These are phyloP conservation scores for Pseudococcus longispinus DNA, from an alignment of 2,888 invertebrate genomes.

Conservation along the genomic window DNA sequence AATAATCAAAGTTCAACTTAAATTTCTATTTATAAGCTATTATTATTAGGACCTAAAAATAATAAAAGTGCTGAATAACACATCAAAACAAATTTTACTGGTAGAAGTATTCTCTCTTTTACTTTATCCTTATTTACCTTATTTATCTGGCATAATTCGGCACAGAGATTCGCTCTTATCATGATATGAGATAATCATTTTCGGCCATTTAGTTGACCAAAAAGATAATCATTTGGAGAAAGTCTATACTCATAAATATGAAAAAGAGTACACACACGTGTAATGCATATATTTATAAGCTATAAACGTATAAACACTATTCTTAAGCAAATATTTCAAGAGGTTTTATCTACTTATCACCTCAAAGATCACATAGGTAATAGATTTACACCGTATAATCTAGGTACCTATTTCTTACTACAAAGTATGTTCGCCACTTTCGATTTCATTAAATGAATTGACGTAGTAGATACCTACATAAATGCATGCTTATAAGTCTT, in stretches of 20 bases:
- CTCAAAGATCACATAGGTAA: neutral
- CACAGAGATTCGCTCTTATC: neutral
- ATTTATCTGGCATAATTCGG: neutral
- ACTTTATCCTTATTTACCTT: neutral
- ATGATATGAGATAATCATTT: neutral
- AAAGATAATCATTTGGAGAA: conserved; percentile 9
- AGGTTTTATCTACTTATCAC: neutral
- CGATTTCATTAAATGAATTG: neutral
- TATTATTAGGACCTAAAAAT: neutral
- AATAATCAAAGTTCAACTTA: neutral
- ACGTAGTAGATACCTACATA: neutral
- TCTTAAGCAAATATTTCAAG: neutral
- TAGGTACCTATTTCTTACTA: neutral
- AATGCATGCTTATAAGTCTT: neutral
- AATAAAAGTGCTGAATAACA: neutral
- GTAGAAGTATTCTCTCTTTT: neutral
- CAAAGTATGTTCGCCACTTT: neutral
- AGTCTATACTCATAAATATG: neutral
- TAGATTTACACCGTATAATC: neutral
- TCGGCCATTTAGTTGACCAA: neutral
- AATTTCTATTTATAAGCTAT: neutral
- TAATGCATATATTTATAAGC: neutral
- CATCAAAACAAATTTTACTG: neutral
- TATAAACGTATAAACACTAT: neutral
- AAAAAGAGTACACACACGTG: neutral